Base-by-base conservation (phyloP, 2,888 invertebrate genomes). In the Globia sparganii region DNA sequence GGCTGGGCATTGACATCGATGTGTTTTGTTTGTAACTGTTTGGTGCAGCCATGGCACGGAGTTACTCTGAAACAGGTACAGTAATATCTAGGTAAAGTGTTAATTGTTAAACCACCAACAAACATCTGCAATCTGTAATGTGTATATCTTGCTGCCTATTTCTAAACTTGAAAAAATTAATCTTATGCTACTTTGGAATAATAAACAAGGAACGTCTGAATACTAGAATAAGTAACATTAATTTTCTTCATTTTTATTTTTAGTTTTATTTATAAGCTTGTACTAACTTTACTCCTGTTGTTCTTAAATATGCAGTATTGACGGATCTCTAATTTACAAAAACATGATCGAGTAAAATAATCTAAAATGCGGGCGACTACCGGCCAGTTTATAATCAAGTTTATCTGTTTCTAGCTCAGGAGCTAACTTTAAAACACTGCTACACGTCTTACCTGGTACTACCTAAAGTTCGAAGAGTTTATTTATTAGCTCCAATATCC, bases 1-100 rank as follows among this genome's bases (percentile, higher is more conserved):
- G 97, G 90, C 97, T 97, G 86, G 98, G 97, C 94, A 98, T 97
- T 89, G 98, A 97, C 94, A 98, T 97, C 75, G 98, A 98, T 89
- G 98, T 97, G 87, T 95, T 96, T 97, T 98, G 98, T 94, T 98
- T 98, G 94, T 98, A 99, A 94, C 98, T 98, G 88, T 97, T 97
- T 78, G 98, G 98, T 86, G 98, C 96, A 88, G 98, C 98, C 98
- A 99, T 99, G 71, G 85, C 85, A 86, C 77, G 74, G 77, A 62
- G 86, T 80, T 87, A 73, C 85, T 86, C 88, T 87, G 86, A 72
- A 89, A 88, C 31, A 77, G 4, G 74, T 25, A 25, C 11, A 31
- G n/a, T 61, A 61, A 46, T 56, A 25, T 61, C 31, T 70, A 61
- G 61, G 18, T 40, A 25, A 34, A 28, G 43, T 65, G 9, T 49